phyloP scores from a whole-genome alignment of 2,797 vertebrate species.

The Bradypodion pumilum region DNA sequence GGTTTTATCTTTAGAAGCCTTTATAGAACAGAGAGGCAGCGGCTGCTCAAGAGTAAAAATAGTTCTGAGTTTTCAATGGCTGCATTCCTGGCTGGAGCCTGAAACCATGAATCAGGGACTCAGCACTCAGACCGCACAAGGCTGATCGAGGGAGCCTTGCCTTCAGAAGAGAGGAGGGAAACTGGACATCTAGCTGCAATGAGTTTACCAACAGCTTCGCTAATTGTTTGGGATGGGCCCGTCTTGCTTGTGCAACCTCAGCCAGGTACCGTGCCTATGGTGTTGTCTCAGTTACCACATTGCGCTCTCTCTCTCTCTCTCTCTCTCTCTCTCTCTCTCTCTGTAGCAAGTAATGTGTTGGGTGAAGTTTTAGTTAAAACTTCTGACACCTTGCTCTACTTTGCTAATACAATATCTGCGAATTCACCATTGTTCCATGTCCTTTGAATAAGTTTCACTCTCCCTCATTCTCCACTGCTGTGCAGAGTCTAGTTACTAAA shows the following conservation, averaged over 20 bases:
- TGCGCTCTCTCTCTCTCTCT: too few relatives aligned
- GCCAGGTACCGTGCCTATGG: constrained; percentile 50
- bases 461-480: not conserved
- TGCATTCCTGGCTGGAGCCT: constrained; percentile 70
- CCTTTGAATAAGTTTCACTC: not conserved
- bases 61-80: constrained; percentile 67
- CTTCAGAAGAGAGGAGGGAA: constrained; percentile 14
- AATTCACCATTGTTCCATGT: not conserved
- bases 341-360: not conserved
- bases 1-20: constrained; percentile 59
- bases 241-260: constrained; percentile 66
- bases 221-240: constrained; percentile 71
- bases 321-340: too few relatives aligned
- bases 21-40: constrained; percentile 60
- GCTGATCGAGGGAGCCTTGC: constrained; percentile 27
- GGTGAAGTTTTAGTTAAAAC: rapidly evolving
- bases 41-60: constrained; percentile 71
- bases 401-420: not conserved
- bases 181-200: constrained; percentile 54
- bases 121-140: constrained; percentile 25
- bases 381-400: not conserved
- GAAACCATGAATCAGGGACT: constrained; percentile 67
- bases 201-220: constrained; percentile 49
- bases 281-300: constrained; percentile 2
- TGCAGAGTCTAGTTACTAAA: constrained; percentile 4